Evolutionary conservation across 2,113 vertebrate genomes (phyloP).

Genomic region (Oncorhynchus kisutch): DNA sequence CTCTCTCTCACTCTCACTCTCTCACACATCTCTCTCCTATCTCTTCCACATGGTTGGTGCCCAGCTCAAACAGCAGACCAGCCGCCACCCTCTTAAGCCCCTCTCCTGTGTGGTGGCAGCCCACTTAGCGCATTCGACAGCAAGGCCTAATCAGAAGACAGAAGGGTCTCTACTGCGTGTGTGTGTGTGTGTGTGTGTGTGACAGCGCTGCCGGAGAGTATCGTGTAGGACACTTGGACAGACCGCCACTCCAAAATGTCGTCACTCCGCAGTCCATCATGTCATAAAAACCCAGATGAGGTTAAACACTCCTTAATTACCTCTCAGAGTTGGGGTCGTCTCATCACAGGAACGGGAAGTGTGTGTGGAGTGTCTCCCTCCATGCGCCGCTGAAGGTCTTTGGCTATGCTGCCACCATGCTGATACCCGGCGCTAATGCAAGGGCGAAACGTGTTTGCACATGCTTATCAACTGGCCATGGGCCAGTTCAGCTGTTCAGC

Average conservation of each 20-base stretch:
- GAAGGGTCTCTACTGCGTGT: conserved; percentile 33
- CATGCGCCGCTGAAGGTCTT: conserved; percentile 16
- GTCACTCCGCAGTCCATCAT: conserved; percentile 12
- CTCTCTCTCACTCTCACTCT: background rate
- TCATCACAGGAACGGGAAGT: background rate
- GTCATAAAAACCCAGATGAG: conserved; percentile 18
- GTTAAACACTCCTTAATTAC: conserved; percentile 33
- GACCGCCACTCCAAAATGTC: conserved; percentile 2
- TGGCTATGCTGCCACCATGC: conserved; percentile 46
- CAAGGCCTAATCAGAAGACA: conserved; percentile 60
- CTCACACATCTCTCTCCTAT: conserved; percentile 17
- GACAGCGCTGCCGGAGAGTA: background rate
- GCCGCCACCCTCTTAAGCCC: conserved; percentile 1
- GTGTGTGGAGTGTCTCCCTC: background rate
- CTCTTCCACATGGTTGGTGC: background rate
- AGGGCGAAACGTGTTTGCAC: conserved; percentile 46
- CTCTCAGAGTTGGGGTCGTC: background rate
- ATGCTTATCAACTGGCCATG: conserved; percentile 51
- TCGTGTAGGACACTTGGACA: conserved; percentile 1
- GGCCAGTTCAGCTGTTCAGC: conserved; percentile 46
- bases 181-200: conserved; percentile 11
- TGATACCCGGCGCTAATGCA: conserved; percentile 45
- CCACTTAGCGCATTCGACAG: conserved; percentile 51
- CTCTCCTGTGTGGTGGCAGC: conserved; percentile 8
- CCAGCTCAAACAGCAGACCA: conserved; percentile 6